Base-by-base conservation (phyloP, 2,888 invertebrate species). In the Brenthis daphne region DNA sequence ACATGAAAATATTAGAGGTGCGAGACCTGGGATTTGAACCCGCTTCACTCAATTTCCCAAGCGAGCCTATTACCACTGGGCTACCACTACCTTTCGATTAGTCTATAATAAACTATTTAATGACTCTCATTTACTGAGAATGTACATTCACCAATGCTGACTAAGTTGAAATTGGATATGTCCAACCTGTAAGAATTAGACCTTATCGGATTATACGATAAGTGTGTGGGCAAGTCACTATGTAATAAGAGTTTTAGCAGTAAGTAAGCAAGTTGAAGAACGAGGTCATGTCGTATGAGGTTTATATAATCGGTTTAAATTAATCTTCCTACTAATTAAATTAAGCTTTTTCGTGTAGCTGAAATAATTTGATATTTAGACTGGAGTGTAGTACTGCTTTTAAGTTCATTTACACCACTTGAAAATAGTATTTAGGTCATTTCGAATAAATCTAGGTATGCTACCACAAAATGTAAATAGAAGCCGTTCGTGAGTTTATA, bases 321-420 rank as follows among this genome's bases (percentile, higher is more conserved):
- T 84, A 82, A 85, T 84, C 81, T 80, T 77, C 80, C 73, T 75
- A 69, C 76, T 79, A 82, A 84, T 83, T 84, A 78, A 83, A 84
- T 85, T 82, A 83, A 78, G 76, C 6, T 50, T 60, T 60, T 60
- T 60, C 48, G 29, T 60, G 50, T 60, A 60, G 3, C 6, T 50
- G 16, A 50, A 60, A 33, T 29, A 50, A 33, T 50, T 29, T 50
- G 12, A 60, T 16, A 16, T 60, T 58, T 58, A 48, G 24, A 57
- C 14, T 24, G 24, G 37, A 43, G 8, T 43, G 37, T 43, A 57
- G 20, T 43, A 53, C 57, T 6, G 16, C 43, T 37, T 64, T 54
- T 54, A 47, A 54, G 13, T 43, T 54, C 24, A 14, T 48, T 43
- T 53, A 58, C 43, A 51, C 53, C 29, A 16, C 24, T 51, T 43